A percentile compares a stretch with the other conserved stretches of the same genome.
Conservation (phyloP, 2,797 vertebrate species). For the Echiichthys vipera region DNA sequence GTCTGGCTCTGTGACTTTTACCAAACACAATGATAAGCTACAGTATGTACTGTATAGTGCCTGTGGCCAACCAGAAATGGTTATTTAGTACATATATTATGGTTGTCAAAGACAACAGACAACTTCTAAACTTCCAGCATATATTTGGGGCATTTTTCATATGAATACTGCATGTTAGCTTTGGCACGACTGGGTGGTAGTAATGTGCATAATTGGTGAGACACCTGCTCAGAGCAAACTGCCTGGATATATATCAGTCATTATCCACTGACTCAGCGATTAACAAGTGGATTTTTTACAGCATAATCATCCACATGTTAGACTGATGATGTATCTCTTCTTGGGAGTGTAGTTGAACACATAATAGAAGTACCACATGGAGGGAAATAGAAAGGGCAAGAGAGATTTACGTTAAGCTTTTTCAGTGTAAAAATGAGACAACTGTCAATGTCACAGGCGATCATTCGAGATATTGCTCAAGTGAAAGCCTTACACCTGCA, state of each 20-base stretch:
- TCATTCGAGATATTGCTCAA: slow-evolving; percentile 85
- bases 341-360: slow-evolving; percentile 23
- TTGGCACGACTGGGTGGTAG: neutral
- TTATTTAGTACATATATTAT: slow-evolving; percentile 56
- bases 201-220: slow-evolving; percentile 15
- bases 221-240: slow-evolving; percentile 18
- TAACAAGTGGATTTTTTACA: slow-evolving; percentile 1
- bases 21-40: slow-evolving; percentile 33
- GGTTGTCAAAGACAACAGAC: slow-evolving; percentile 56
- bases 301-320: slow-evolving; percentile 22
- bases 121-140: slow-evolving; percentile 56
- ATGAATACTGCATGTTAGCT: slow-evolving; percentile 29
- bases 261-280: slow-evolving; percentile 10
- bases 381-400: slow-evolving; percentile 4
- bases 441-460: slow-evolving; percentile 85
- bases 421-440: slow-evolving; percentile 33
- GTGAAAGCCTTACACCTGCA: slow-evolving; percentile 80
- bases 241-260: slow-evolving; percentile 12
- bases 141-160: slow-evolving; percentile 45
- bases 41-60: slow-evolving; percentile 24
- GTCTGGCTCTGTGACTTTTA: slow-evolving; percentile 31
- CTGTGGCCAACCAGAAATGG: slow-evolving; percentile 37
- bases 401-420: slow-evolving; percentile 33
- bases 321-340: slow-evolving; percentile 10
- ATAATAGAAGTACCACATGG: slow-evolving; percentile 19